Percentiles rank a stretch among this genome's conserved stretches.
Evolutionary conservation across 2,113 vertebrate genomes (phyloP).

Genomic region (Oxyura jamaicensis): DNA sequence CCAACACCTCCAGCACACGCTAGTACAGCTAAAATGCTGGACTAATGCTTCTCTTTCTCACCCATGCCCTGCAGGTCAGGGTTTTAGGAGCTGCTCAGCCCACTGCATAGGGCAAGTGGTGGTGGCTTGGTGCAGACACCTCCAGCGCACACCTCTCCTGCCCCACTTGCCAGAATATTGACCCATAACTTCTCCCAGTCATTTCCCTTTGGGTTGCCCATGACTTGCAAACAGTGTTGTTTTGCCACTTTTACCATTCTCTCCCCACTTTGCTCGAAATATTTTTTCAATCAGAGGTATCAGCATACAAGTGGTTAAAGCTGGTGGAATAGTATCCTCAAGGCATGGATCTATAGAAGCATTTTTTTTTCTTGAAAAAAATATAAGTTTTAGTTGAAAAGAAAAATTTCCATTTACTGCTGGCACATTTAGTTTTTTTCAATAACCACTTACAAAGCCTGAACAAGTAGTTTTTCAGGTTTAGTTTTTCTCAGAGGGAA

Average conservation of each 20-base stretch:
- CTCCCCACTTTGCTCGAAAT: background rate
- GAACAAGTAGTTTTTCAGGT: background rate
- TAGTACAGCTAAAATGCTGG: background rate
- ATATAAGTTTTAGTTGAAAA: background rate
- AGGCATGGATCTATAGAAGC: background rate
- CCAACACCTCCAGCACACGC: background rate
- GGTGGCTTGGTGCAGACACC: background rate
- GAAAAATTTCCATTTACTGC: background rate
- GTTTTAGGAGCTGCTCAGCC: background rate
- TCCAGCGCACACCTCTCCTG: background rate
- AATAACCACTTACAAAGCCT: background rate
- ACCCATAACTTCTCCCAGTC: background rate
- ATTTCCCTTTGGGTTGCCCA: rapidly evolving
- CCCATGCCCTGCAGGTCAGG: background rate
- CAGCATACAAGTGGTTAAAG: background rate
- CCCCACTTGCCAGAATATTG: rapidly evolving
- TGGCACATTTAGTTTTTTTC: background rate
- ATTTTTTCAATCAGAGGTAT: rapidly evolving
- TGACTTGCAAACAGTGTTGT: background rate
- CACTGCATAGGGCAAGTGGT: background rate
- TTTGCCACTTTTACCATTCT: background rate
- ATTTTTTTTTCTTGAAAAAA: background rate
- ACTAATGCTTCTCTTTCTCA: background rate
- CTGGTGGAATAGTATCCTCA: background rate
- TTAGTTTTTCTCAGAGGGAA: background rate